Evolutionary conservation across 2,888 invertebrate genomes (phyloP).

Genomic region (Caenorhabditis sinica): DNA sequence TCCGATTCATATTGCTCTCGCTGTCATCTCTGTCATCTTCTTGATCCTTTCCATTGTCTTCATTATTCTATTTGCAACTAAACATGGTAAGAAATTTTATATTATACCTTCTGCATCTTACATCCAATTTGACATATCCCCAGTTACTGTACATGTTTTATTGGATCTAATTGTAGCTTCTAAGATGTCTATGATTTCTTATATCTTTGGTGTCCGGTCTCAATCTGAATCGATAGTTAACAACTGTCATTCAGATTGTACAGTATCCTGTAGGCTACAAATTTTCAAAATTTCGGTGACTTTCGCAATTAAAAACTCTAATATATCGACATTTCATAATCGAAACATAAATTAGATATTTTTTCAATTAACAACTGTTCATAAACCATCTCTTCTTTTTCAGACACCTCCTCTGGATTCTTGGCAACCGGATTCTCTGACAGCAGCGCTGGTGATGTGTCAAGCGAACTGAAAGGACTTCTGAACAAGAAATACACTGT

Average conservation of each 20-base stretch:
- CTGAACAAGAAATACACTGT: constrained; percentile 58
- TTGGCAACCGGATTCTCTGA: constrained; percentile 56
- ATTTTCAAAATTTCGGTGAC: neutral
- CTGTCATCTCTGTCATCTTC: constrained; percentile 55
- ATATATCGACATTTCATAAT: too few species aligned
- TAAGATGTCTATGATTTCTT: too few species aligned
- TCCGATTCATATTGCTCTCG: constrained; percentile 59
- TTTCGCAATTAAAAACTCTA: neutral
- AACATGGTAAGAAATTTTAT: constrained; percentile 55
- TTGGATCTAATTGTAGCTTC: too few species aligned
- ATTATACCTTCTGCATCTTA: too few species aligned
- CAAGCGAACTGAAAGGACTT: constrained; percentile 32
- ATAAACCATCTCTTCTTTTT: neutral
- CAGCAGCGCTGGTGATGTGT: constrained; percentile 22
- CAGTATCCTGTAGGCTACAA: neutral
- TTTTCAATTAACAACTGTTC: too few species aligned
- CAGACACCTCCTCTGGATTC: constrained; percentile 56
- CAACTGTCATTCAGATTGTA: too few species aligned
- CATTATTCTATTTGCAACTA: constrained; percentile 63
- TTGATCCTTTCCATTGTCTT: constrained; percentile 63
- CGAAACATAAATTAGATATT: too few species aligned
- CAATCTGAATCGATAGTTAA: too few species aligned
- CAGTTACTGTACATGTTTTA: neutral
- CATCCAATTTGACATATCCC: neutral
- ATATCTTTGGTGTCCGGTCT: too few species aligned